Conservation (phyloP, 2,888 invertebrate genomes). For the Trissolcus japonicus region DNA sequence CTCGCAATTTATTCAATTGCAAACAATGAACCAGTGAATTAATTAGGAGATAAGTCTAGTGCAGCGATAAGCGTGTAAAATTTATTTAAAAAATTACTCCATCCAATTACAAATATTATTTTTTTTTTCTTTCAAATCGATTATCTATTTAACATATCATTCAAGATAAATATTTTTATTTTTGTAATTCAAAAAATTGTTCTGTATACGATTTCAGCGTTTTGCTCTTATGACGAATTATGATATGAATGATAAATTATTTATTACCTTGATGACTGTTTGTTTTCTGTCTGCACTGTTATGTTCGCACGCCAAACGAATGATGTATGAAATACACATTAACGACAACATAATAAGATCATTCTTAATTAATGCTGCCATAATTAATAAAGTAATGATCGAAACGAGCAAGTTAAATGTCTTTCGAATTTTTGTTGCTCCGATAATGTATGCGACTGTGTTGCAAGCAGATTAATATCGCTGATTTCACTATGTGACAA, state of each 20-base stretch:
- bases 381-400: constrained; percentile 52
- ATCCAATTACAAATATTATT: too few species aligned
- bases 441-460: constrained; percentile 41
- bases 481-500: constrained; percentile 48
- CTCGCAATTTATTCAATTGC: background rate
- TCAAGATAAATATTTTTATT: too few species aligned
- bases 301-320: constrained; percentile 28
- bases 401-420: constrained; percentile 39
- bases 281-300: constrained; percentile 19
- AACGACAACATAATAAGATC: constrained; percentile 48
- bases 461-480: constrained; percentile 50
- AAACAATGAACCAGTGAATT: constrained; percentile 21
- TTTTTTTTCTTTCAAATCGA: too few species aligned
- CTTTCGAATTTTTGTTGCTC: constrained; percentile 30
- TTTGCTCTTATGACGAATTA: too few species aligned
- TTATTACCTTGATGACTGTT: background rate
- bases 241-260: background rate
- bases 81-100: too few species aligned
- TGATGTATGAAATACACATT: constrained; percentile 34
- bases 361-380: constrained; percentile 48
- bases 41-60: background rate
- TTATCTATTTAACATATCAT: too few species aligned
- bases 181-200: too few species aligned
- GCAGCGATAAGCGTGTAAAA: too few species aligned
- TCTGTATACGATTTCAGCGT: too few species aligned